Evolutionary conservation across 92 coral and sea anemone species (phyloP).

Genomic region (Paramuricea clavata): DNA sequence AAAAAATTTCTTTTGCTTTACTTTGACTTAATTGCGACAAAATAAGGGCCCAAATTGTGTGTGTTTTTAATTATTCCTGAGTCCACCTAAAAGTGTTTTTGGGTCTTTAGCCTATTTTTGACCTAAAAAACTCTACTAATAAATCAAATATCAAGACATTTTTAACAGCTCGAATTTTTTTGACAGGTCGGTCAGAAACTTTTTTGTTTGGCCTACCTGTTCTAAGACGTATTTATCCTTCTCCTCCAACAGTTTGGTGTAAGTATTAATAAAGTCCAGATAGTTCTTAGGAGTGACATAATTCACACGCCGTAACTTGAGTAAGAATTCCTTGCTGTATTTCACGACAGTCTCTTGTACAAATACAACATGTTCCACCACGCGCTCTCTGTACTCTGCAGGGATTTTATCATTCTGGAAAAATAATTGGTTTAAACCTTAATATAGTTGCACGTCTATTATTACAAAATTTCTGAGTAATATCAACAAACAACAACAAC

Average conservation of each 20-base stretch:
- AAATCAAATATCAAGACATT: too few relatives aligned
- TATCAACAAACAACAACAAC: background rate
- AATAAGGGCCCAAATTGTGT: too few relatives aligned
- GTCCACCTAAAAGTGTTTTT: too few relatives aligned
- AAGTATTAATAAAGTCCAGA: slow-evolving; percentile 97
- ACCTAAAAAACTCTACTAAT: too few relatives aligned
- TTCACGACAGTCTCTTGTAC: slow-evolving; percentile 96
- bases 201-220: slow-evolving; percentile 75
- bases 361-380: slow-evolving; percentile 96
- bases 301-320: slow-evolving; percentile 94
- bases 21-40: too few relatives aligned
- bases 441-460: too few relatives aligned
- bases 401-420: slow-evolving; percentile 96
- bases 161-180: too few relatives aligned
- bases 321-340: slow-evolving; percentile 87
- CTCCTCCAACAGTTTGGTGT: slow-evolving; percentile 96
- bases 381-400: slow-evolving; percentile 93
- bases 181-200: too few relatives aligned
- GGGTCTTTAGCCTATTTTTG: too few relatives aligned
- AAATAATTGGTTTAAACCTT: background rate
- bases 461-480: too few relatives aligned
- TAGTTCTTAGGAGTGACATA: slow-evolving; percentile 99
- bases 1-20: too few relatives aligned
- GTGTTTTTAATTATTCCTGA: too few relatives aligned
- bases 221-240: slow-evolving; percentile 96